Conservation (phyloP, 2,888 invertebrate genomes). For the Listrodromus nycthemerus region DNA sequence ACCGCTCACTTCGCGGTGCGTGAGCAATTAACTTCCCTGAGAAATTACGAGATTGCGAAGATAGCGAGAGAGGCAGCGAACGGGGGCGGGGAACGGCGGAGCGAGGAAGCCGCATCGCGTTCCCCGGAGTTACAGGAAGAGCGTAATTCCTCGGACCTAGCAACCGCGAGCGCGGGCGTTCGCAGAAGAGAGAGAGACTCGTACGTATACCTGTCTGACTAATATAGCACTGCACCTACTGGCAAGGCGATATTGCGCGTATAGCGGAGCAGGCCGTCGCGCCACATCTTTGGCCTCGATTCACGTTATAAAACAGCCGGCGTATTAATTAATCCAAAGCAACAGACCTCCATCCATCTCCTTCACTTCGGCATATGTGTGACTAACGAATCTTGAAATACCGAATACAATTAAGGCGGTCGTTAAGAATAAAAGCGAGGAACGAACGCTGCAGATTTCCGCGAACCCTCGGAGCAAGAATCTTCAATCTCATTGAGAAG, state of each 20-base stretch:
- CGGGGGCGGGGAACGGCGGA: conserved; percentile 54
- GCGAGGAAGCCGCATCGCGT: conserved; percentile 74
- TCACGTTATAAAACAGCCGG: conserved; percentile 64
- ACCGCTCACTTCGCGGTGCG: conserved; percentile 75
- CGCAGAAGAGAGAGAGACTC: conserved; percentile 16
- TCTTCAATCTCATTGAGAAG: background rate
- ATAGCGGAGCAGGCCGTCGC: conserved; percentile 51
- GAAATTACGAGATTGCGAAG: conserved; percentile 76
- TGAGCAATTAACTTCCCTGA: conserved; percentile 79
- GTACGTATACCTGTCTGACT: conserved; percentile 35
- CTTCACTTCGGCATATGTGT: conserved; percentile 6
- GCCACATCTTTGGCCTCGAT: conserved; percentile 65
- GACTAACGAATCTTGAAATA: conserved; percentile 49
- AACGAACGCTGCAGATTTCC: background rate
- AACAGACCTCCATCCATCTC: conserved; percentile 19
- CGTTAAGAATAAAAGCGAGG: background rate
- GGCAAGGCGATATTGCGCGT: conserved; percentile 38
- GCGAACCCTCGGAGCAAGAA: background rate
- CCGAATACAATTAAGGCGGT: conserved; percentile 13
- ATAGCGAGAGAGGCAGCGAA: conserved; percentile 52
- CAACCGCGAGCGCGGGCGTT: conserved; percentile 69
- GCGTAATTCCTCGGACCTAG: conserved; percentile 78
- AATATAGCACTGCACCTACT: conserved; percentile 41
- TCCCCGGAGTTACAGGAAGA: conserved; percentile 78
- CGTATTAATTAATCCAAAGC: conserved; percentile 61